Evolutionary conservation across 2,797 vertebrate species (phyloP).

Genomic region (Mareca strepera): DNA sequence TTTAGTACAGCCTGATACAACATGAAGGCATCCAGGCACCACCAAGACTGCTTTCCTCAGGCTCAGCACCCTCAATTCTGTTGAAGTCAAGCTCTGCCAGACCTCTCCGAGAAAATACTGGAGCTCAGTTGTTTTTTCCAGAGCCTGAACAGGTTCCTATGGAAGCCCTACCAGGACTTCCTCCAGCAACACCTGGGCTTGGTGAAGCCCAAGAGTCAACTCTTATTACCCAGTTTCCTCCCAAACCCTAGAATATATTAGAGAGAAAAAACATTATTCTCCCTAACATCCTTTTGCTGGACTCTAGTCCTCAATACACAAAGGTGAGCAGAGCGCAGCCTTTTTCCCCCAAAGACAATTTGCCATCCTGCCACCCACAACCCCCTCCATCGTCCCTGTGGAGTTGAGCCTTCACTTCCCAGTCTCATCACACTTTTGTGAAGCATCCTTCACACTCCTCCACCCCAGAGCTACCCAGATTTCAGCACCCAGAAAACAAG

Average conservation of each 20-base stretch:
- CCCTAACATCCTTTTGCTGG: no score
- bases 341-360: neutral
- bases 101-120: no score
- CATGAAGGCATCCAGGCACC: neutral
- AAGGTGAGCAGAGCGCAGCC: neutral
- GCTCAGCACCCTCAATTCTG: no score
- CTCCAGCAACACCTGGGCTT: no score
- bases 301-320: neutral
- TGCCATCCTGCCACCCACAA: neutral
- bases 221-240: no score
- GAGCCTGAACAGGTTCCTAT: no score
- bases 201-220: no score
- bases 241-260: no score
- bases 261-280: no score
- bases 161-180: no score
- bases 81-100: no score
- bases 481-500: neutral
- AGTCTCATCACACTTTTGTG: neutral
- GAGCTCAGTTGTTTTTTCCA: no score
- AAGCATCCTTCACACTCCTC: neutral
- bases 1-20: rapidly evolving
- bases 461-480: neutral
- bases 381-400: neutral
- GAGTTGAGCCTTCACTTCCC: neutral
- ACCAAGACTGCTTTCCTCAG: neutral